Evolutionary conservation across 2,113 vertebrate genomes (phyloP).

Genomic region (Oncorhynchus clarkii): DNA sequence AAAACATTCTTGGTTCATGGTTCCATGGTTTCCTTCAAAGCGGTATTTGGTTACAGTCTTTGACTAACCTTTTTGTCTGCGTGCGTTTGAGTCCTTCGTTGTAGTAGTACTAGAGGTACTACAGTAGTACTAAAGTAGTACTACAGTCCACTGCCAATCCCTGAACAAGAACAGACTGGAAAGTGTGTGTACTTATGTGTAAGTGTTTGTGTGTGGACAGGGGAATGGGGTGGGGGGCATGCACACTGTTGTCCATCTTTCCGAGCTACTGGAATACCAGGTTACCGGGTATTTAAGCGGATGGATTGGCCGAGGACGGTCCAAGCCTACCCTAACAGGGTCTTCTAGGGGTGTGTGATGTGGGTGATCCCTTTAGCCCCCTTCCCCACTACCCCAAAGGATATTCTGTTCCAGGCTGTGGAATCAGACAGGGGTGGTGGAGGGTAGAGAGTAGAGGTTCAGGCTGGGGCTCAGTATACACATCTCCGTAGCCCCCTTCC

Average conservation of each 20-base stretch:
- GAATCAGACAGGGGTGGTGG: slow-evolving; percentile 44
- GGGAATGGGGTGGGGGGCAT: slow-evolving; percentile 37
- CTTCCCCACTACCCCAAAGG: slow-evolving; percentile 31
- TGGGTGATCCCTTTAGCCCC: slow-evolving; percentile 24
- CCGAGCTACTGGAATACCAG: slow-evolving; percentile 30
- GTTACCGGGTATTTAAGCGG: slow-evolving; percentile 49
- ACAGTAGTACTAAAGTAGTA: slow-evolving; percentile 61
- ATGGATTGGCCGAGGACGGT: slow-evolving; percentile 54
- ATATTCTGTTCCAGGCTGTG: not conserved
- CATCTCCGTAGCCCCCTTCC: slow-evolving; percentile 29
- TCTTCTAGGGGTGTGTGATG: slow-evolving; percentile 31
- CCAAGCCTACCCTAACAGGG: slow-evolving; percentile 44
- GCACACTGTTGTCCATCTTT: slow-evolving; percentile 46
- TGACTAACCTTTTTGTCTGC: slow-evolving; percentile 67
- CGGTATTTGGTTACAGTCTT: slow-evolving; percentile 74
- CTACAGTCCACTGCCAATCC: slow-evolving; percentile 75
- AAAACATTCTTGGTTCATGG: slow-evolving; percentile 83
- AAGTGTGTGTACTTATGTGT: slow-evolving; percentile 54
- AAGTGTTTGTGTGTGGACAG: slow-evolving; percentile 31
- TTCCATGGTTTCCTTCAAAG: slow-evolving; percentile 78
- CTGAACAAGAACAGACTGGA: slow-evolving; percentile 70
- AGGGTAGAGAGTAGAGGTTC: slow-evolving; percentile 52
- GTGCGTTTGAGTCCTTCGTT: slow-evolving; percentile 52
- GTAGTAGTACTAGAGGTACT: slow-evolving; percentile 51
- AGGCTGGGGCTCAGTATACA: slow-evolving; percentile 20